Evolutionary conservation across 2,797 vertebrate genomes (phyloP), one percentile per base, ranked within the genome.

Genomic region (Helicolenus hilgendorfi): DNA sequence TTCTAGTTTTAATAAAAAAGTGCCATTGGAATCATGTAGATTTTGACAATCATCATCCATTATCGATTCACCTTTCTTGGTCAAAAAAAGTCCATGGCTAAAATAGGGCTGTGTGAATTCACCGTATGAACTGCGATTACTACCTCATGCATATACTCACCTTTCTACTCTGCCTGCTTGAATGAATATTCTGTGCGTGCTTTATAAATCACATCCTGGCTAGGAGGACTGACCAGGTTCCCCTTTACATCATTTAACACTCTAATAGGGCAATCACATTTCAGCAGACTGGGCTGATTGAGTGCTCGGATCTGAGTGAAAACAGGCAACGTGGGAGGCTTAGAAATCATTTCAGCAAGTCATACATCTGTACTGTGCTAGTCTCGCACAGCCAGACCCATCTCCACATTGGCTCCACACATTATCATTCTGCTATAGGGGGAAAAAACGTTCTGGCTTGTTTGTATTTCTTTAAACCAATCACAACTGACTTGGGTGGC

Each of bases 241-340:
- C 84, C 45, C 55, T 79, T 76, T 31, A 45, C 36, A 29, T 69
- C 41, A 41, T 79, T 87, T 49, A 84, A 77, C 81, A 65, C 68
- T 60, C 22, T 31, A 72, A 69, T 13, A 72, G 49, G 15, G 45
- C 56, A 20, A 56, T 82, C 38, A 29, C 49, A 36, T 56, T 29
- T 63, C 38, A 49, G 26, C 29, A 38, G 11, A 62, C 26, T 2
- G 56, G 11, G 9, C 71, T 67, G 65, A 84, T 18, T 49, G 18
- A 49, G 7, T 26, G 31, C 29, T 72, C 15, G 13, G 69, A 8
- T 85, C 5, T 29, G 49, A 68, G 13, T 68, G 64, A 73, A 29
- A 70, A 63, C 60, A 83, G 31, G n/a, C 45, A 33, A 6, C 4
- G 6, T 33, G 20, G 26, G 83, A 83, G 55, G 58, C 20, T 84